Percentiles rank a stretch among this genome's conserved stretches.
Conservation (phyloP, 2,113 vertebrate species). For the Odocoileus hemionus region DNA sequence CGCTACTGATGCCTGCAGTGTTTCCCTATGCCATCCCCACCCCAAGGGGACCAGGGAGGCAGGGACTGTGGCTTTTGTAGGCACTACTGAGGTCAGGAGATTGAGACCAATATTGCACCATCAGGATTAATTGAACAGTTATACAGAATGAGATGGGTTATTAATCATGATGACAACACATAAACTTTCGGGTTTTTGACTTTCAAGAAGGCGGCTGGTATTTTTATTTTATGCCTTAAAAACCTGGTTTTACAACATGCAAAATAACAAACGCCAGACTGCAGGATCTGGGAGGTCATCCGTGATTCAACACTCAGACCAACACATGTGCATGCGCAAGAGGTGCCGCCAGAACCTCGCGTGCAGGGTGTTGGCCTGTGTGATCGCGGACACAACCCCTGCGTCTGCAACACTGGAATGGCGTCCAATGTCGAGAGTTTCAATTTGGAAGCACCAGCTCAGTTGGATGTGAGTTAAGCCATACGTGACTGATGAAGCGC, state of each 20-base stretch:
- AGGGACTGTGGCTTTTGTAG: slow-evolving; percentile 50
- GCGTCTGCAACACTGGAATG: slow-evolving; percentile 68
- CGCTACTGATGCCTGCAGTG: slow-evolving; percentile 72
- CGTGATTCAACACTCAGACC: slow-evolving; percentile 71
- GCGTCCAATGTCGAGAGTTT: slow-evolving; percentile 57
- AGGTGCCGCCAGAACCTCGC: slow-evolving; percentile 60
- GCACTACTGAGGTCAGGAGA: slow-evolving; percentile 27
- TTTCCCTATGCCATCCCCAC: slow-evolving; percentile 68
- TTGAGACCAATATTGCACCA: neutral
- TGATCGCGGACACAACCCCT: slow-evolving; percentile 62
- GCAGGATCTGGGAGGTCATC: slow-evolving; percentile 67
- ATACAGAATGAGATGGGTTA: slow-evolving; percentile 35
- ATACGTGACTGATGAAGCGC: slow-evolving; percentile 78
- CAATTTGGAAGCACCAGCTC: slow-evolving; percentile 81
- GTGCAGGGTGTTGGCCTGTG: slow-evolving; percentile 75
- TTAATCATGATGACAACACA: slow-evolving; percentile 56
- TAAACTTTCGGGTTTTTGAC: slow-evolving; percentile 37
- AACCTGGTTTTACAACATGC: slow-evolving; percentile 79
- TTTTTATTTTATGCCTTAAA: slow-evolving; percentile 75
- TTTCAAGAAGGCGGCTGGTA: slow-evolving; percentile 70
- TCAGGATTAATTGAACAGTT: slow-evolving; percentile 38
- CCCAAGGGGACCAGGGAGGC: slow-evolving; percentile 30
- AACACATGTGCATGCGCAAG: slow-evolving; percentile 73
- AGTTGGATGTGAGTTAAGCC: slow-evolving; percentile 80
- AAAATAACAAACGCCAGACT: slow-evolving; percentile 77